Conservation (phyloP, 1,140 invertebrate species). For the Agrilus planipennis region DNA sequence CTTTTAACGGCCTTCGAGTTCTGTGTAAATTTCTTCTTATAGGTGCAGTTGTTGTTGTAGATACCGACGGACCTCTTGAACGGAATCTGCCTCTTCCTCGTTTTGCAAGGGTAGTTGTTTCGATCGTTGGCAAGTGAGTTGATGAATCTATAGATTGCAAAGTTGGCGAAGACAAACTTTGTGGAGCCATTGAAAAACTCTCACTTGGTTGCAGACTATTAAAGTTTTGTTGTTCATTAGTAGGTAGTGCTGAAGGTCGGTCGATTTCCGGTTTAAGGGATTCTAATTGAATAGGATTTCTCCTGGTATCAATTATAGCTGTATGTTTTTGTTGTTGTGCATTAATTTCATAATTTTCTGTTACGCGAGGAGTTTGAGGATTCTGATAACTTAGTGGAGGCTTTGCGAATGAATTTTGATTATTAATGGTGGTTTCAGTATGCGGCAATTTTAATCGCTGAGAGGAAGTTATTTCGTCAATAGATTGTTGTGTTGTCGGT, state of each 20-base stretch:
- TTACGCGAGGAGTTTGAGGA: not conserved
- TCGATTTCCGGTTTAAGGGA: too few species aligned
- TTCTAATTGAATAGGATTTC: too few species aligned
- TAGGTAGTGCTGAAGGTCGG: too few species aligned
- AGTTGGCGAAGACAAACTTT: not conserved
- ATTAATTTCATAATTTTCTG: not conserved
- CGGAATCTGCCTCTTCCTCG: slow-evolving; percentile 20
- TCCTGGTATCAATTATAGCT: not conserved
- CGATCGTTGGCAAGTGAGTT: too few species aligned
- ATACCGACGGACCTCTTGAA: slow-evolving; percentile 15
- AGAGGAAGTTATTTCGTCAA: slow-evolving; percentile 6
- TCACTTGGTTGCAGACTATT: too few species aligned
- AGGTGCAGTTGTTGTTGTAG: slow-evolving; percentile 9
- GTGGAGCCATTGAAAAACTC: too few species aligned
- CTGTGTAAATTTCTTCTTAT: slow-evolving; percentile 1
- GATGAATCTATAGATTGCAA: not conserved
- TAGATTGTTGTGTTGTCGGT: too few species aligned
- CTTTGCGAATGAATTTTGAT: not conserved
- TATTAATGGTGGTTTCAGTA: slow-evolving; percentile 2
- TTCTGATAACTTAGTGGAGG: not conserved
- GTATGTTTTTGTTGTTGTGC: slow-evolving; percentile 5
- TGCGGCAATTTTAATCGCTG: slow-evolving; percentile 8
- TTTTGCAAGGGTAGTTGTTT: slow-evolving; percentile 33
- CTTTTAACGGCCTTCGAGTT: slow-evolving; percentile 15
- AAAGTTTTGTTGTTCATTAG: too few species aligned